These are phyloP conservation scores for Sylvia borin DNA, from an alignment of 2,797 vertebrate genomes.

Conservation along the genomic window DNA sequence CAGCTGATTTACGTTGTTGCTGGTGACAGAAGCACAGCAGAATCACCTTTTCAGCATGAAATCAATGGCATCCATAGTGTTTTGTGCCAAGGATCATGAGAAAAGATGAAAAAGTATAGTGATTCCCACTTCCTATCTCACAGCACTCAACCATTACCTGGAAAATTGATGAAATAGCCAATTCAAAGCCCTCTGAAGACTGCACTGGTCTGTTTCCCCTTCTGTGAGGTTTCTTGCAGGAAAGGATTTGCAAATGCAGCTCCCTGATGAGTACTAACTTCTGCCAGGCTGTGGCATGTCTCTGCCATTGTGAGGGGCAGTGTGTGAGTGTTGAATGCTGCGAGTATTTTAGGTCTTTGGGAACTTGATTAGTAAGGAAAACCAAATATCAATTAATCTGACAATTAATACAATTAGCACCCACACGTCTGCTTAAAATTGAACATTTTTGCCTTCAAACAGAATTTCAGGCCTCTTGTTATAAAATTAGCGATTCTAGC, in stretches of 20 bases:
- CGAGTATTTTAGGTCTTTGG: background rate
- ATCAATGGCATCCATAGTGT: background rate
- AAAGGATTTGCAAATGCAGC: background rate
- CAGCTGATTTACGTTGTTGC: background rate
- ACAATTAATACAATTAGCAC: background rate
- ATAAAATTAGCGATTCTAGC: background rate
- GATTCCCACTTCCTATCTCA: background rate
- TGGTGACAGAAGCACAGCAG: background rate
- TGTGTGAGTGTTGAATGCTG: accelerated
- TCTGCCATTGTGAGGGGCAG: background rate
- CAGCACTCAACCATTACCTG: background rate
- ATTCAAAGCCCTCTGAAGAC: background rate
- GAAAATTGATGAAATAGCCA: background rate
- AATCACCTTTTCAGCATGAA: background rate
- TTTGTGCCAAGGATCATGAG: background rate
- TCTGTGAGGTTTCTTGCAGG: background rate
- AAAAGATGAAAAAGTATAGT: background rate
- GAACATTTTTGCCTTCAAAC: background rate
- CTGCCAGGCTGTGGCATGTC: background rate
- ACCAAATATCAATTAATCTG: background rate
- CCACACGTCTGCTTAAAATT: background rate
- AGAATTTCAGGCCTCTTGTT: background rate
- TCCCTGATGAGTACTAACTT: background rate
- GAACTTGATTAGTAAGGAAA: constrained; percentile 8
- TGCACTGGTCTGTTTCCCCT: background rate